Conservation (phyloP, 1,140 invertebrate species). For the Chlorops oryzae region DNA sequence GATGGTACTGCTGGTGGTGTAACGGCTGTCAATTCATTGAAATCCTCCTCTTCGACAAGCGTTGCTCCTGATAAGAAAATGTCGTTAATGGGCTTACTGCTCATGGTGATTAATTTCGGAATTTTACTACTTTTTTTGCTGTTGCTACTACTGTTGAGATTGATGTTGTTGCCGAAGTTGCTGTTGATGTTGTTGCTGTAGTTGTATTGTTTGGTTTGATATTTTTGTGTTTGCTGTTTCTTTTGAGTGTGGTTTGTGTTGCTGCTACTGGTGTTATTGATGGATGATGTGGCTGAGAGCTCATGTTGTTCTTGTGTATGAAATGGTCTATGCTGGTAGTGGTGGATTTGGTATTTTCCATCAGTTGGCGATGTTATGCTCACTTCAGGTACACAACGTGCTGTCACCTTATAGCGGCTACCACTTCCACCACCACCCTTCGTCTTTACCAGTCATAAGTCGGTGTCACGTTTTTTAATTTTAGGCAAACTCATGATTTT, state of each 20-base stretch:
- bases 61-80: slow-evolving; percentile 46
- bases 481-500: slow-evolving; percentile 43
- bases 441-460: slow-evolving; percentile 47
- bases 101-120: no score
- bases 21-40: slow-evolving; percentile 30
- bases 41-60: slow-evolving; percentile 45
- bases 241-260: neutral
- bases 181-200: slow-evolving; percentile 19
- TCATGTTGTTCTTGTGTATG: slow-evolving; percentile 4
- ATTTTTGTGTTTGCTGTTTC: neutral
- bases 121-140: slow-evolving; percentile 24
- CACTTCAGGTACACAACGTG: slow-evolving; percentile 44
- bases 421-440: slow-evolving; percentile 35
- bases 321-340: slow-evolving; percentile 13
- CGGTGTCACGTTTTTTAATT: slow-evolving; percentile 46
- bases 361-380: slow-evolving; percentile 45
- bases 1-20: no score
- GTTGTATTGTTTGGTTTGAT: neutral
- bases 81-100: slow-evolving; percentile 43
- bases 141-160: slow-evolving; percentile 14
- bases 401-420: slow-evolving; percentile 44
- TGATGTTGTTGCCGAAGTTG: slow-evolving; percentile 14
- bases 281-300: neutral
- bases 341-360: slow-evolving; percentile 11
- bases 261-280: neutral